Percentiles rank a stretch among this genome's conserved stretches.
Evolutionary conservation across 2,888 invertebrate species (phyloP).

Genomic region (Thera obeliscata): DNA sequence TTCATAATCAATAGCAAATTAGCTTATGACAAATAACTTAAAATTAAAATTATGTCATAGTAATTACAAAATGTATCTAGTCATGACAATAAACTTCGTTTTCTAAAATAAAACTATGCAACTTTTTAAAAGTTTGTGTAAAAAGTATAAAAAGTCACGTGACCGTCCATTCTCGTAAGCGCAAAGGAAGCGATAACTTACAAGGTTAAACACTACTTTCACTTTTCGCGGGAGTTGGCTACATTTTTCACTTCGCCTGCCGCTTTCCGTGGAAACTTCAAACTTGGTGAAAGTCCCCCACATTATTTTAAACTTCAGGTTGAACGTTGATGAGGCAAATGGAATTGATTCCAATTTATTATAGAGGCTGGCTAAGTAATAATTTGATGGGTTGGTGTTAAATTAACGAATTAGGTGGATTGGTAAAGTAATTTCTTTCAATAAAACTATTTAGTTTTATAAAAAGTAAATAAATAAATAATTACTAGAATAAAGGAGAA

Average conservation of each 20-base stretch:
- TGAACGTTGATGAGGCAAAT: conserved; percentile 24
- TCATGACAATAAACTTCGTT: no score
- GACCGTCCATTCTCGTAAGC: conserved; percentile 11
- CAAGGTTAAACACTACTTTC: conserved; percentile 56
- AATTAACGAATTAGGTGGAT: no score
- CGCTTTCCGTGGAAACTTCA: conserved; percentile 73
- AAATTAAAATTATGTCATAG: no score
- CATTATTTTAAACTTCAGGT: conserved; percentile 38
- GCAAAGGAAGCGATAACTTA: conserved; percentile 21
- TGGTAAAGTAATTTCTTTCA: no score
- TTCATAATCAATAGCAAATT: no score
- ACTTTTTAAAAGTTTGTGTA: background rate
- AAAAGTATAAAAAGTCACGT: conserved; percentile 1
- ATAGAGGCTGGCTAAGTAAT: no score
- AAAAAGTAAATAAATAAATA: no score
- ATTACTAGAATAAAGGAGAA: no score
- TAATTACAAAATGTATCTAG: no score
- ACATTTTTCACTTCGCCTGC: conserved; percentile 73
- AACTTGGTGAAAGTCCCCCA: conserved; percentile 48
- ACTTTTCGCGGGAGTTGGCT: conserved; percentile 65
- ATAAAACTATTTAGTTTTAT: no score
- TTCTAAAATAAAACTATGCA: no score
- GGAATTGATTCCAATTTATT: conserved; percentile 5
- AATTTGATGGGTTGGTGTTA: background rate
- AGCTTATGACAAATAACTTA: no score